Percentiles rank a stretch among this genome's conserved stretches.
Conservation (phyloP, 1,140 invertebrate genomes). For the Drosophila athabasca region DNA sequence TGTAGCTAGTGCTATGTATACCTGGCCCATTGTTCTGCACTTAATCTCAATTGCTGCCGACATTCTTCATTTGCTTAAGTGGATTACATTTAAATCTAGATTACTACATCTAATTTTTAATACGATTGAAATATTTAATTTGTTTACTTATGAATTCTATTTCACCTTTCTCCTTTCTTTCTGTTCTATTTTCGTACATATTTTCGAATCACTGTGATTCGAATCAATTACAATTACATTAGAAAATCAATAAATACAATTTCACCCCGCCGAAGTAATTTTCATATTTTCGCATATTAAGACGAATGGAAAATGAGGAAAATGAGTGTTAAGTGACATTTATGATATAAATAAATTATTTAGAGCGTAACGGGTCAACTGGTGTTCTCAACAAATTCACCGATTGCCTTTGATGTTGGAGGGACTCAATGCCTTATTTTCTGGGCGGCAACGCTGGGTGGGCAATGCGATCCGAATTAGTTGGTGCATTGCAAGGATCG, state of each 20-base stretch:
- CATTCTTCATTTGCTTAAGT: constrained; percentile 25
- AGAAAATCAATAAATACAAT: constrained; percentile 40
- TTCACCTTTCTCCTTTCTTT: constrained; percentile 76
- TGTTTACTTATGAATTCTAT: constrained; percentile 74
- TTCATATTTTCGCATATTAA: constrained; percentile 12
- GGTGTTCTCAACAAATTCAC: constrained; percentile 19
- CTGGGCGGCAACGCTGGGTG: neutral
- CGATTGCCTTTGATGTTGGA: neutral
- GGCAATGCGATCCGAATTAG: constrained; percentile 9
- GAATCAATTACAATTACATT: constrained; percentile 42
- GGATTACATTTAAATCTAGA: constrained; percentile 41
- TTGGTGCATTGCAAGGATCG: constrained; percentile 24
- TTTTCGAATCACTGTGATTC: constrained; percentile 24
- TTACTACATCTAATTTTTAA: constrained; percentile 59
- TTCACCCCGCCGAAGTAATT: neutral
- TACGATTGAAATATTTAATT: constrained; percentile 57
- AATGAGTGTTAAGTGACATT: constrained; percentile 13
- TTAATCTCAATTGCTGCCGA: constrained; percentile 16
- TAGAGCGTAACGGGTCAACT: neutral
- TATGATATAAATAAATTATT: constrained; percentile 3
- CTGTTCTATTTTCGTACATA: constrained; percentile 54
- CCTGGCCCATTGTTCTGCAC: constrained; percentile 26
- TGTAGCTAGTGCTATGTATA: constrained; percentile 18
- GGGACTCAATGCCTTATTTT: neutral
- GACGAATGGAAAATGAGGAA: neutral